Evolutionary conservation across 1,140 invertebrate species (phyloP), one percentile per base, ranked within the genome.

Genomic region (Calosoma granatense): DNA sequence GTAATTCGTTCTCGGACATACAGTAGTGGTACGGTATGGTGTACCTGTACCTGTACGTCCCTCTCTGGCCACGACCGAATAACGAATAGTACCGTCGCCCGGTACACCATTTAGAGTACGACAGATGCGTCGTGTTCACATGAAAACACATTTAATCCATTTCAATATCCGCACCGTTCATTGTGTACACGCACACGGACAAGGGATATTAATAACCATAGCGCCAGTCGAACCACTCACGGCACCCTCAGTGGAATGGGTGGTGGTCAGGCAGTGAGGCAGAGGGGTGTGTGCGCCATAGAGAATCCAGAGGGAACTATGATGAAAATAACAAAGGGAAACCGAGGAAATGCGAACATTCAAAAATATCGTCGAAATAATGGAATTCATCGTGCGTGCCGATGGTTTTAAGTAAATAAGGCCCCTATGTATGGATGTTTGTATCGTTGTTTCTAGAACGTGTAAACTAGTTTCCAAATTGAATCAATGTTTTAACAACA

Each of bases 91-190:
- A n/a, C n/a, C n/a, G n/a, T n/a, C n/a, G n/a, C n/a, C n/a, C n/a
- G n/a, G n/a, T n/a, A n/a, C n/a, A n/a, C n/a, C n/a, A n/a, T n/a
- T n/a, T n/a, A n/a, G n/a, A n/a, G n/a, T n/a, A 36, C 41, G 41
- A 47, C 41, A 47, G 41, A 47, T 47, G 41, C 41, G 41, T 17
- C 17, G 15, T 47, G 41, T 47, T 47, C 41, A 47, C 41, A 47
- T 47, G 41, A 47, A 47, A 47, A 47, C 41, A 47, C 41, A 47
- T 47, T 47, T 47, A 47, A 47, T 47, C 41, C 41, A 47, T 47
- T 47, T 47, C 41, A 47, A 47, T 47, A 47, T 47, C 41, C 41
- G 15, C 41, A 17, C 41, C 41, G 17, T 47, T 17, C 41, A 47
- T 47, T 47, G 9, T 17, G 41, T 47, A 11, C 41, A 17, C 41